These are phyloP conservation scores for Ophioderma brevispina DNA, from an alignment of 35 echinoderm and acorn worm genomes.

Conservation along the genomic window DNA sequence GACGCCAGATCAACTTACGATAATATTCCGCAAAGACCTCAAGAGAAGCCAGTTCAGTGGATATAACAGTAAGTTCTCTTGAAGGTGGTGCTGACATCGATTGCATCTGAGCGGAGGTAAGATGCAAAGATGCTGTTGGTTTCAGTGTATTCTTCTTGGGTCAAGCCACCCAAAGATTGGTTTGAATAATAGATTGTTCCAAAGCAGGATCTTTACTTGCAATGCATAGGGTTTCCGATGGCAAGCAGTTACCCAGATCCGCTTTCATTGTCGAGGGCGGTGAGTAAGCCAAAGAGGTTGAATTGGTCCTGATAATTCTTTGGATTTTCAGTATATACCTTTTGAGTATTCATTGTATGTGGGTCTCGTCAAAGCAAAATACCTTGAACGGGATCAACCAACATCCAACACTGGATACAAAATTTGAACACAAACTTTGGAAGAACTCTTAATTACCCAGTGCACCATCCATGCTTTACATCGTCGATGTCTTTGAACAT, in stretches of 20 bases:
- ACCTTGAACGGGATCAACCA: conserved; percentile 17
- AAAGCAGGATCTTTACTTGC: conserved; percentile 1
- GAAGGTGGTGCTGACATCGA: background rate
- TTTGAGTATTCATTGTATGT: background rate
- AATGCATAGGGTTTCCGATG: background rate
- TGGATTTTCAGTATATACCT: background rate
- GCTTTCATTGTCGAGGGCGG: background rate
- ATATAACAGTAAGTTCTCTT: conserved; percentile 14
- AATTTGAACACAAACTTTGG: conserved; percentile 8
- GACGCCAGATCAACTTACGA: conserved; percentile 17
- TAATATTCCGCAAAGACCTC: conserved; percentile 20
- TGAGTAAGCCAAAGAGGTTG: background rate
- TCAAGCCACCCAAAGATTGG: conserved; percentile 5
- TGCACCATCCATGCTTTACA: background rate
- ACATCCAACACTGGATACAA: background rate
- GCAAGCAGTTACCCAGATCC: background rate
- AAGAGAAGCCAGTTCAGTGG: background rate
- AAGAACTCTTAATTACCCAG: background rate
- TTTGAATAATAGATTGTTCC: background rate
- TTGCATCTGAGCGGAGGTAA: conserved; percentile 5
- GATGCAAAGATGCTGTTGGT: conserved; percentile 36
- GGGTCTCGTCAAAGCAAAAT: background rate
- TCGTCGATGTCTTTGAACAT: background rate
- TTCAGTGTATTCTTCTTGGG: background rate
- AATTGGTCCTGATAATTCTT: background rate